These are phyloP conservation scores for Lacanobia wlatinum DNA, from an alignment of 2,888 invertebrate genomes.

Conservation along the genomic window DNA sequence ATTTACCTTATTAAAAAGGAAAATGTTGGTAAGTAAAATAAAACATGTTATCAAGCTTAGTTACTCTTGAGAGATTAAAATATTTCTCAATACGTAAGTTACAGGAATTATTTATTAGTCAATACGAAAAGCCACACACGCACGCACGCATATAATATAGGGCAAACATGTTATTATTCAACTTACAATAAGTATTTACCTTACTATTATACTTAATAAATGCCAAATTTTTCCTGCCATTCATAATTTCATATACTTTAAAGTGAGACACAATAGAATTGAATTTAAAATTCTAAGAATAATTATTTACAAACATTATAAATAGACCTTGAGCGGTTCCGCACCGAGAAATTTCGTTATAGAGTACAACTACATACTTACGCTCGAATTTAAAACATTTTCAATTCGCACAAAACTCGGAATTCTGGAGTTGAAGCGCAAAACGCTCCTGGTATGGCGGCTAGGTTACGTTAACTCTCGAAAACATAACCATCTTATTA, in stretches of 20 bases:
- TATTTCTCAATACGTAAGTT: not conserved
- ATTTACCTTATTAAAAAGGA: constrained; percentile 15
- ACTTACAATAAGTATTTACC: no score
- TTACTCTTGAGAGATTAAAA: not conserved
- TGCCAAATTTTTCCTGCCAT: no score
- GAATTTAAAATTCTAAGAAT: not conserved
- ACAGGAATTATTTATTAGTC: not conserved
- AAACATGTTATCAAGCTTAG: not conserved
- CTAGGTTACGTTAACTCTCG: not conserved
- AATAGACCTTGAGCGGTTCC: not conserved
- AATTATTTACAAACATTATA: not conserved
- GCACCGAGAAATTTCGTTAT: not conserved
- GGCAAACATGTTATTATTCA: no score
- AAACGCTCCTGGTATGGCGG: not conserved
- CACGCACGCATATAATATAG: not conserved
- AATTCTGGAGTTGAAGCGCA: not conserved
- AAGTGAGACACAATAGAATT: not conserved
- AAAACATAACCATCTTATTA: not conserved
- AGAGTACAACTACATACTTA: no score
- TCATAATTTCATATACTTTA: not conserved
- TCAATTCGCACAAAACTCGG: not conserved
- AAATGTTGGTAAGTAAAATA: constrained; percentile 1
- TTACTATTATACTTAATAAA: no score
- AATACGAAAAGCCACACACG: not conserved
- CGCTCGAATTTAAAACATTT: not conserved